A percentile compares a stretch with the other conserved stretches of the same genome.
These are phyloP conservation scores for Rattus rattus DNA, from an alignment of 2,113 vertebrate genomes.

Conservation along the genomic window DNA sequence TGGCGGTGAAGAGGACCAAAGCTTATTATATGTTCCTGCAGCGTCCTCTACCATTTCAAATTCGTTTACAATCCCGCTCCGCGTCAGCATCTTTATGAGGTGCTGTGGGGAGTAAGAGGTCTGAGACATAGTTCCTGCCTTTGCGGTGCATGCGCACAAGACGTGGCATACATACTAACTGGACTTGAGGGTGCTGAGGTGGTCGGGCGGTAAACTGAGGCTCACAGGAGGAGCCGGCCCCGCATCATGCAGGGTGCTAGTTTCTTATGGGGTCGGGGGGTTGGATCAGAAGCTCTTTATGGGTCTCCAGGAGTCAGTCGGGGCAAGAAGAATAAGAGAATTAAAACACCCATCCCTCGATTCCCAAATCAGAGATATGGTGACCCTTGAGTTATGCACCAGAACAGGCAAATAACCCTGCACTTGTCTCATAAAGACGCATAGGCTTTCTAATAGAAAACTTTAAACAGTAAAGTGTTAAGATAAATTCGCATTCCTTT, in stretches of 20 bases:
- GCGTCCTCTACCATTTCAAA: not conserved
- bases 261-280: not conserved
- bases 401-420: not conserved
- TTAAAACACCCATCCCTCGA: not conserved
- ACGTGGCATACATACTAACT: not conserved
- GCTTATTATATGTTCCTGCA: not conserved
- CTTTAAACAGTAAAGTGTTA: not conserved
- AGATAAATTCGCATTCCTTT: slow-evolving; percentile 36
- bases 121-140: not conserved
- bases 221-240: not conserved
- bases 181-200: not conserved
- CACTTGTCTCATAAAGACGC: slow-evolving; percentile 23
- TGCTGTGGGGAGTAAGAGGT: not conserved
- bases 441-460: slow-evolving; percentile 21
- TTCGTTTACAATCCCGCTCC: not conserved
- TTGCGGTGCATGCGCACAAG: not conserved
- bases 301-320: not conserved
- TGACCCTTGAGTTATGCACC: not conserved
- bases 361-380: not conserved
- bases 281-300: not conserved
- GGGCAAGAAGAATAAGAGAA: not conserved
- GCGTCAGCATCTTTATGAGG: not conserved
- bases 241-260: not conserved
- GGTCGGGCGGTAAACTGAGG: not conserved
- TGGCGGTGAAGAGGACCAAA: not conserved